A percentile compares a stretch with the other conserved stretches of the same genome.
Conservation (phyloP, 2,113 vertebrate genomes). For the Myotis davidii region DNA sequence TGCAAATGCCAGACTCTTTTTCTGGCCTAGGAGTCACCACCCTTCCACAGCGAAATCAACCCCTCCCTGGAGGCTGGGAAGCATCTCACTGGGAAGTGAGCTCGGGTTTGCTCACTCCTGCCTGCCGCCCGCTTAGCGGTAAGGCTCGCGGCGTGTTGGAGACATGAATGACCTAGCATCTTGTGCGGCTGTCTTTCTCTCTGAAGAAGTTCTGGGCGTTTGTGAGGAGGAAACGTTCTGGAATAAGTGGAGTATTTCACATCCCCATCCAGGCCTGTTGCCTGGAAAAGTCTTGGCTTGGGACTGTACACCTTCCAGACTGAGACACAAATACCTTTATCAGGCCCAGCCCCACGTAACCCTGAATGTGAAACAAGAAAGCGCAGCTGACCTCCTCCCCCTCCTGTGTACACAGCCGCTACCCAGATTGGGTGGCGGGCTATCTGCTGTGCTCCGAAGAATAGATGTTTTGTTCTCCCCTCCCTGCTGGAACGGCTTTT, state of each 20-base stretch:
- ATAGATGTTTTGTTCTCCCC: constrained; percentile 37
- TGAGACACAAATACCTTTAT: constrained; percentile 10
- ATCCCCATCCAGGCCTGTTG: background rate
- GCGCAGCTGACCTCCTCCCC: background rate
- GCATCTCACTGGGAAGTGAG: background rate
- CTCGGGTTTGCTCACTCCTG: background rate
- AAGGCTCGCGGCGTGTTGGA: background rate
- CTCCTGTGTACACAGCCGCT: background rate
- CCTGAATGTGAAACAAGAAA: background rate
- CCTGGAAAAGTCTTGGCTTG: background rate
- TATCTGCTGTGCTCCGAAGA: background rate
- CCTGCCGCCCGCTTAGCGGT: background rate
- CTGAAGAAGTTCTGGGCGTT: background rate
- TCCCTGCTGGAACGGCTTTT: background rate
- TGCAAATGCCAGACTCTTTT: background rate
- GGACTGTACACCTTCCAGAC: background rate
- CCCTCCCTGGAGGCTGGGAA: background rate
- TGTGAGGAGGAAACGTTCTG: background rate
- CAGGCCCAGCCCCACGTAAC: background rate
- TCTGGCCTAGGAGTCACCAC: background rate
- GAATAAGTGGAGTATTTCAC: background rate
- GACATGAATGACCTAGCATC: background rate
- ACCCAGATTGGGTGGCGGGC: background rate
- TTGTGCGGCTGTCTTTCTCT: background rate
- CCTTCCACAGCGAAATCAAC: background rate